A percentile compares a stretch with the other conserved stretches of the same genome.
These are phyloP conservation scores for Microcebus lehilahytsara DNA, from an alignment of 2,113 vertebrate genomes.

Conservation along the genomic window DNA sequence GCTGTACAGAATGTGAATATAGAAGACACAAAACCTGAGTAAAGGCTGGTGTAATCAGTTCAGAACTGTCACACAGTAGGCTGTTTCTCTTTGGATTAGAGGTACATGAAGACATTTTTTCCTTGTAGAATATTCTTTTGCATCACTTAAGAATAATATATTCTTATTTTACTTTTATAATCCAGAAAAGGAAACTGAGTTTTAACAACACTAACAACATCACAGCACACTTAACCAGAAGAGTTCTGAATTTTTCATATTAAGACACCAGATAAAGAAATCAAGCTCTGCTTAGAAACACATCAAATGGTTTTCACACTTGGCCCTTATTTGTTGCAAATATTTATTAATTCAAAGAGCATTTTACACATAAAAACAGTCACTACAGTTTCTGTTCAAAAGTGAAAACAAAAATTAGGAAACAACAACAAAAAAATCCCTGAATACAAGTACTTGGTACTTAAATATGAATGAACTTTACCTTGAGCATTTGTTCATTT, in stretches of 20 bases:
- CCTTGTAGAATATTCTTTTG: background rate
- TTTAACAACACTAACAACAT: background rate
- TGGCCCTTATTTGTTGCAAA: background rate
- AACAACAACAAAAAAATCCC: background rate
- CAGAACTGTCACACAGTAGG: background rate
- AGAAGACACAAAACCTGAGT: background rate
- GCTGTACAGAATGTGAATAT: background rate
- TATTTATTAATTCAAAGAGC: constrained; percentile 1
- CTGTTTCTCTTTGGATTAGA: background rate
- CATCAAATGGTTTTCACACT: background rate
- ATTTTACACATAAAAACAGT: background rate
- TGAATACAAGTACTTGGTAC: fast-evolving
- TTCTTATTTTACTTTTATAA: background rate
- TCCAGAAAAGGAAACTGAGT: background rate
- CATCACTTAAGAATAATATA: background rate
- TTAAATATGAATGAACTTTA: constrained; percentile 72
- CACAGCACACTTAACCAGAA: background rate
- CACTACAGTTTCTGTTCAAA: background rate
- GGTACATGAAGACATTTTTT: background rate
- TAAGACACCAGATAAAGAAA: background rate
- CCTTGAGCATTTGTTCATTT: constrained; percentile 99
- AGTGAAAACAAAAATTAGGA: background rate
- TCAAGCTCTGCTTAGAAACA: background rate
- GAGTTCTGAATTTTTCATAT: background rate
- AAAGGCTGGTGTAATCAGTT: too few species aligned